Evolutionary conservation across 2,113 vertebrate genomes (phyloP), one percentile per base, ranked within the genome.

Genomic region (Tretioscincus oriximinensis): DNA sequence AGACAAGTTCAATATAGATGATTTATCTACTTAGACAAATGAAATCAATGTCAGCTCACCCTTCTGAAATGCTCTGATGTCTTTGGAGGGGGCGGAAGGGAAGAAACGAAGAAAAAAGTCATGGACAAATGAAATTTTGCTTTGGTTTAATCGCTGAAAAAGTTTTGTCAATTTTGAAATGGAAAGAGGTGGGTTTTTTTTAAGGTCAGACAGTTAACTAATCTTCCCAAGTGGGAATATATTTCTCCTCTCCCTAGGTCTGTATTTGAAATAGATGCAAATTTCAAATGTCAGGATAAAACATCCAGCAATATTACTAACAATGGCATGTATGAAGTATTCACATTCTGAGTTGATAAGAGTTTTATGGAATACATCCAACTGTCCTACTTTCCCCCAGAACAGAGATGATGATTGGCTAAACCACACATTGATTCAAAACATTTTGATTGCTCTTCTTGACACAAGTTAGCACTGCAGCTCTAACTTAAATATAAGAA

Each of bases 1-100:
- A 95, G 89, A 95, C 92, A 94, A 94, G 92, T 89, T 96, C 94
- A 95, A 92, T 93, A 95, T 86, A 82, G 94, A 95, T 94, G 92
- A 97, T 95, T 96, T 97, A 95, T 95, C 94, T 97, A 89, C 92
- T 95, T 95, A 95, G 95, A 95, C 95, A 96, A 94, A 96, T 93
- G 90, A 96, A 97, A 96, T 96, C 95, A 96, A 87, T 92, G 92
- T 92, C 93, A 93, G 86, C 85, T 92, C 90, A 94, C 92, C 90
- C 87, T 87, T 92, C 81, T 88, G 70, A 95, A 96, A 96, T 87
- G 83, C 92, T 90, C 84, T 92, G 77, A 88, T 92, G 92, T 60
- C 85, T 94, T 87, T 92, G 85, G 70, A 86, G 54, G 54, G 54
- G 54, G 35, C 35, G 5, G 54, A 85, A 93, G 90, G 86, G 80